These are phyloP conservation scores for Zygogramma bicolorata DNA, from an alignment of 2,888 invertebrate species.

Conservation along the genomic window DNA sequence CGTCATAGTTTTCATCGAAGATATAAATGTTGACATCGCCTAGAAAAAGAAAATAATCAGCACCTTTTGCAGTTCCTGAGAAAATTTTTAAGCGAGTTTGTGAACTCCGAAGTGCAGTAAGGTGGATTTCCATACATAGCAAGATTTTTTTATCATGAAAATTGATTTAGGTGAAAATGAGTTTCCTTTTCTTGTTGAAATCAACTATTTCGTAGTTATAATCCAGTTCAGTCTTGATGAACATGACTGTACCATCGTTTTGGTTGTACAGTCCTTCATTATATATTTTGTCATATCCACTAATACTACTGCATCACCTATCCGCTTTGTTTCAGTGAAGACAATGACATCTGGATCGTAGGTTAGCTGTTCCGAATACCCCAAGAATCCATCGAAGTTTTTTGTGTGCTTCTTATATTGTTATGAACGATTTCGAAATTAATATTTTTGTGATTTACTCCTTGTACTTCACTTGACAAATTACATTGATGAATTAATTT, in stretches of 20 bases:
- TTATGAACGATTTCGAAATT: too few relatives aligned
- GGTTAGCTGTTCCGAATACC: background rate
- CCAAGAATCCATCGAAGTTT: too few relatives aligned
- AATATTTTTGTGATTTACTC: background rate
- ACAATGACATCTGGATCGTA: background rate
- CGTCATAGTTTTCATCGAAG: too few relatives aligned
- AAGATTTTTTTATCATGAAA: background rate
- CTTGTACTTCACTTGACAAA: background rate
- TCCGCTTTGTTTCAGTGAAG: background rate
- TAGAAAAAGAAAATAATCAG: too few relatives aligned
- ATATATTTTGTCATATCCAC: background rate
- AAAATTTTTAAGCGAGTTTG: background rate
- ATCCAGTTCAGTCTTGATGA: background rate
- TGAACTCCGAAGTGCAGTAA: background rate
- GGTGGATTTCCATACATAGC: background rate
- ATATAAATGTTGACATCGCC: too few relatives aligned
- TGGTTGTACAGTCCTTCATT: background rate
- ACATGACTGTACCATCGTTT: background rate
- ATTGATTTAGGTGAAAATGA: background rate
- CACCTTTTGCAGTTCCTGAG: background rate
- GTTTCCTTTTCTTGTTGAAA: background rate
- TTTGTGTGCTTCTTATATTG: too few relatives aligned
- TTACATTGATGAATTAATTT: background rate
- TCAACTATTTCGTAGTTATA: constrained; percentile 7
- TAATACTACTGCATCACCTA: background rate